Percentiles rank a stretch among this genome's conserved stretches.
Conservation (phyloP, 2,797 vertebrate species). For the Anisognathus igniventris region DNA sequence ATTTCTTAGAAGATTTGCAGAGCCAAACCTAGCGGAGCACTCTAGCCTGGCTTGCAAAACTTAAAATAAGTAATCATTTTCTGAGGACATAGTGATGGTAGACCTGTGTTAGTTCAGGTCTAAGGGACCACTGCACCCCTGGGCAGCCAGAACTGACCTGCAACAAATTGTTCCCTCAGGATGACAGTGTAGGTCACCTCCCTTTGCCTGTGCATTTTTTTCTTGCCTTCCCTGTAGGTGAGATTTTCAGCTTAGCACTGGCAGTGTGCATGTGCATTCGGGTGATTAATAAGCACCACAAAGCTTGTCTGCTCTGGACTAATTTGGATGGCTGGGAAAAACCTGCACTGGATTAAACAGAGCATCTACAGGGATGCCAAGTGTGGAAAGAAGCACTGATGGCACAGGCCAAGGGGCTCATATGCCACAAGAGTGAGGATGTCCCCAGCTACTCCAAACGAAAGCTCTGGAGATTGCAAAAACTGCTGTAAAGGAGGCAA, state of each 20-base stretch:
- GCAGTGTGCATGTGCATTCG: background rate
- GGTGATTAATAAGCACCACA: background rate
- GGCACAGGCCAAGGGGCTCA: background rate
- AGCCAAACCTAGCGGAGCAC: background rate
- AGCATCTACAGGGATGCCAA: background rate
- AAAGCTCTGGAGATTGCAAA: background rate
- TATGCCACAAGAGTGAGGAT: accelerated
- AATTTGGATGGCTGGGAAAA: background rate
- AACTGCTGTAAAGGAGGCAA: background rate
- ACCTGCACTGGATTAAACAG: background rate
- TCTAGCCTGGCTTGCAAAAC: background rate
- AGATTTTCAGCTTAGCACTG: background rate
- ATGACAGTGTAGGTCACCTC: background rate
- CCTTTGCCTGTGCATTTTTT: background rate
- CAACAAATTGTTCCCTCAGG: background rate
- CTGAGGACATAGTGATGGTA: background rate
- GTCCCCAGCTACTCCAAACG: background rate
- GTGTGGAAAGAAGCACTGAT: background rate
- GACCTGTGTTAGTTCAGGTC: background rate
- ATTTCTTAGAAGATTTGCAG: background rate
- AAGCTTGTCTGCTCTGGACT: background rate
- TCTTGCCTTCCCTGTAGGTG: background rate
- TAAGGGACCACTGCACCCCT: background rate
- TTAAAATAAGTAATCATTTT: background rate
- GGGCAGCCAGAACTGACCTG: background rate